phyloP scores from a whole-genome alignment of 2,888 invertebrate genomes.

The Erebia ligea region DNA sequence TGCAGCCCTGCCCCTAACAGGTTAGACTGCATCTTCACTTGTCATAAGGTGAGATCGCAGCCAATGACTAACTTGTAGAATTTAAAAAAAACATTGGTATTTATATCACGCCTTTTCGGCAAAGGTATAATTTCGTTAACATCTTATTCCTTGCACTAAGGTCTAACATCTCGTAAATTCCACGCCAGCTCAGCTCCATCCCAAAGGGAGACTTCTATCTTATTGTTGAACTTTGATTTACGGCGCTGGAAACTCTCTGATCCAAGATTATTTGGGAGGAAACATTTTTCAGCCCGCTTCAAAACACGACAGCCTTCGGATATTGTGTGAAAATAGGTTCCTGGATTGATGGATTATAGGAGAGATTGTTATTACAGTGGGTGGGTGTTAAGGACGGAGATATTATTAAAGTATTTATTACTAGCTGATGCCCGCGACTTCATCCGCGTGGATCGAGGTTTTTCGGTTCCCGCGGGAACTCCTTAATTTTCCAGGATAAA shows the following conservation, averaged over 20 bases:
- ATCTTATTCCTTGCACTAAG: slow-evolving; percentile 8
- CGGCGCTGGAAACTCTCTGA: slow-evolving; percentile 41
- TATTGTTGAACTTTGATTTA: slow-evolving; percentile 63
- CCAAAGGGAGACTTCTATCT: slow-evolving; percentile 57
- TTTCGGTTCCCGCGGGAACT: no score
- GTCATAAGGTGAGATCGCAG: no score
- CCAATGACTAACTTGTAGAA: no score
- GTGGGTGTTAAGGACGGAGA: no score
- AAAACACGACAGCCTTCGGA: slow-evolving; percentile 26
- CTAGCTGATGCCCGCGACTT: no score
- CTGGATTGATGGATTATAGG: slow-evolving; percentile 30
- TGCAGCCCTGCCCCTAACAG: no score
- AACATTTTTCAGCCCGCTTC: slow-evolving; percentile 36
- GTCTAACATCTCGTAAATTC: slow-evolving; percentile 33
- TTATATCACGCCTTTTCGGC: no score
- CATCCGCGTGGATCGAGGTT: no score
- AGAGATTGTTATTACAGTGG: slow-evolving; percentile 7
- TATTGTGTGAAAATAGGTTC: slow-evolving; percentile 32
- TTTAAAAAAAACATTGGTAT: no score
- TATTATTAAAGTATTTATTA: no score
- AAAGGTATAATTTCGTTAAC: slow-evolving; percentile 2
- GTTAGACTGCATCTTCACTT: no score
- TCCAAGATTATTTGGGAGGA: slow-evolving; percentile 38
- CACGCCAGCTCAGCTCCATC: slow-evolving; percentile 57
- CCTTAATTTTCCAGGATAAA: no score